Evolutionary conservation across 2,797 vertebrate species (phyloP).

Genomic region (Gastrophryne carolinensis): DNA sequence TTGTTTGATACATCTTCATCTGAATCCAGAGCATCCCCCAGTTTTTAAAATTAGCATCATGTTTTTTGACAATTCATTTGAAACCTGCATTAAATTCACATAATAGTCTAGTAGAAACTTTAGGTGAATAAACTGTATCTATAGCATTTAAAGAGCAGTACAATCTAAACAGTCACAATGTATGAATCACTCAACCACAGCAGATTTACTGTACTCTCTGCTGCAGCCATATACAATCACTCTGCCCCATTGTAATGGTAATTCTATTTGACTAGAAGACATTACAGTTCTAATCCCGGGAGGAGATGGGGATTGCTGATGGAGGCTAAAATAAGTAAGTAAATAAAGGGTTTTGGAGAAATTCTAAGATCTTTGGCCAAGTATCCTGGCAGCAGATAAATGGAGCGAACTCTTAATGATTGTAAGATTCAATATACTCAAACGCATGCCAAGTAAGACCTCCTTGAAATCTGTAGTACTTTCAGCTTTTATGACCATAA

Average conservation of each 20-base stretch:
- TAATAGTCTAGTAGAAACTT: no score
- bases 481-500: slow-evolving; percentile 21
- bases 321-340: slow-evolving; percentile 51
- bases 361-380: slow-evolving; percentile 49
- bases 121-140: no score
- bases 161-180: slow-evolving; percentile 3
- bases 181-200: slow-evolving; percentile 18
- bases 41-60: neutral
- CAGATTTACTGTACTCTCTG: slow-evolving; percentile 23
- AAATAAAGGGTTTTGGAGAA: slow-evolving; percentile 48
- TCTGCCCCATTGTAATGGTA: slow-evolving; percentile 24
- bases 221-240: slow-evolving; percentile 31
- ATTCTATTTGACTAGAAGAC: slow-evolving; percentile 39
- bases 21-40: neutral
- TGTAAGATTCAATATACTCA: slow-evolving; percentile 48
- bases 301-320: slow-evolving; percentile 37
- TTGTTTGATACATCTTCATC: neutral
- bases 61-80: no score
- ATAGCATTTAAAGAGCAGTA: neutral
- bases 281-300: slow-evolving; percentile 17
- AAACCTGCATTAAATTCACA: no score
- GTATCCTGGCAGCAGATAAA: slow-evolving; percentile 47
- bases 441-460: slow-evolving; percentile 37
- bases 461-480: slow-evolving; percentile 33
- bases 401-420: slow-evolving; percentile 47